Base-by-base conservation (phyloP, 2,797 vertebrate genomes). In the Helicolenus hilgendorfi region DNA sequence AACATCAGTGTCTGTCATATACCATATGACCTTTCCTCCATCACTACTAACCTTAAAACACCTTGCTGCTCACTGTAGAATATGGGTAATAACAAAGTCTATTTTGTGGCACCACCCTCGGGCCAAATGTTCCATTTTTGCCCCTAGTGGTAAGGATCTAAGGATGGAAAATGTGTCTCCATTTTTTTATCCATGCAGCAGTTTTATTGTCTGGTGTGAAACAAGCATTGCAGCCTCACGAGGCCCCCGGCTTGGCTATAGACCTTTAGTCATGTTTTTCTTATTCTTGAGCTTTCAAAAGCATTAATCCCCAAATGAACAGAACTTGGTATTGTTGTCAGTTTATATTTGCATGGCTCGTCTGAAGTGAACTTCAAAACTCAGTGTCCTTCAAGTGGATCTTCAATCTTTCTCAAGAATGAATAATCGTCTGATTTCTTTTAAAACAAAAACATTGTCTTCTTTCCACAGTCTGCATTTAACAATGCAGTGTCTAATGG, bases 81-180 rank as follows among this genome's bases (percentile, higher is more conserved):
- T 22, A 11, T 24, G 22, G n/a, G 58, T 79, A 62, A 73, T 55
- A 22, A 22, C 20, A 49, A 3, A 55, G 49, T 79, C 31, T 56
- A 58, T 58, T 82, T 70, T 69, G 64, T 79, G 64, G 75, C 85
- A 63, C 59, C 35, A 77, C 24, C 70, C 49, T 64, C 53, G 45
- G 55, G 65, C 36, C 38, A 68, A 74, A 72, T 63, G 68, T 80
- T 62, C 27, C 4, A 53, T 53, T 33, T 67, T 38, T 60, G 31
- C 29, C 55, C 26, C 6, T n/a, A 20, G 60, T 76, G 71, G 24
- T 27, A 5, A 38, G 11, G 35, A 41, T 56, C 60, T 38, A 62
- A 77, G 36, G 49, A 75, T 38, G 26, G 27, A 70, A 59, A 75
- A 35, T 8, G 26, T 33, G 18, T 58, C 27, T 72, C 20, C 1